phyloP scores from a whole-genome alignment of 2,888 invertebrate species.

The Microctonus aethiopoides region DNA sequence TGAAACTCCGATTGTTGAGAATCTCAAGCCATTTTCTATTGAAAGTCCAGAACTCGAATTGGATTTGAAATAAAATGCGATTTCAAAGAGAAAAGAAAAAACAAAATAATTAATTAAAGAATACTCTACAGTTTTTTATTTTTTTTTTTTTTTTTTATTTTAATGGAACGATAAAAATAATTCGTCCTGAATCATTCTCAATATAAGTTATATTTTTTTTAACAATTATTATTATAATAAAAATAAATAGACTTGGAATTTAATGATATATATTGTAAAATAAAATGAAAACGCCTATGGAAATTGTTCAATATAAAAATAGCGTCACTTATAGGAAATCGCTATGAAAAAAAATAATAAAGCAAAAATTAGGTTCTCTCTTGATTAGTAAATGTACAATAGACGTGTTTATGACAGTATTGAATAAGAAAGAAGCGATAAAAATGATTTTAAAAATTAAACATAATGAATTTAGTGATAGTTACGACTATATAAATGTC shows the following conservation, averaged over 20 bases:
- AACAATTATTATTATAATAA: conserved; percentile 4
- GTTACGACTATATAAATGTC: conserved; percentile 4
- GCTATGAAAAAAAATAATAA: not conserved
- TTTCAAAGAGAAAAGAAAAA: not conserved
- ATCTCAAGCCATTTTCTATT: conserved; percentile 61
- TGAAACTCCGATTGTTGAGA: conserved; percentile 71
- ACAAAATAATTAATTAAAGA: conserved; percentile 18
- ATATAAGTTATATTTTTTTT: conserved; percentile 25
- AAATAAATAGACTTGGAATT: conserved; percentile 30
- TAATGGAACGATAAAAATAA: conserved; percentile 25
- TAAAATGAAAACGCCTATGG: conserved; percentile 33
- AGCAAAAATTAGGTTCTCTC: not conserved
- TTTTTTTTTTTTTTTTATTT: conserved; percentile 31
- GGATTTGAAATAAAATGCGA: conserved; percentile 58
- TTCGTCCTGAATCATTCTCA: conserved; percentile 15
- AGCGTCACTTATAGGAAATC: not conserved
- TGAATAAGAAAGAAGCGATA: not conserved
- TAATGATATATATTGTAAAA: conserved; percentile 38
- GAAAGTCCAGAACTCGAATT: conserved; percentile 61
- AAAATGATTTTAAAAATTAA: not conserved
- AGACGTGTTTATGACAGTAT: conserved; percentile 16
- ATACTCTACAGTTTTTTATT: too few species aligned
- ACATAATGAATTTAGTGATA: conserved; percentile 20
- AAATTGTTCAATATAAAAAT: conserved; percentile 47
- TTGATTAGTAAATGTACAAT: conserved; percentile 19